Evolutionary conservation across 2,888 invertebrate species (phyloP).

Genomic region (Pterostichus madidus): DNA sequence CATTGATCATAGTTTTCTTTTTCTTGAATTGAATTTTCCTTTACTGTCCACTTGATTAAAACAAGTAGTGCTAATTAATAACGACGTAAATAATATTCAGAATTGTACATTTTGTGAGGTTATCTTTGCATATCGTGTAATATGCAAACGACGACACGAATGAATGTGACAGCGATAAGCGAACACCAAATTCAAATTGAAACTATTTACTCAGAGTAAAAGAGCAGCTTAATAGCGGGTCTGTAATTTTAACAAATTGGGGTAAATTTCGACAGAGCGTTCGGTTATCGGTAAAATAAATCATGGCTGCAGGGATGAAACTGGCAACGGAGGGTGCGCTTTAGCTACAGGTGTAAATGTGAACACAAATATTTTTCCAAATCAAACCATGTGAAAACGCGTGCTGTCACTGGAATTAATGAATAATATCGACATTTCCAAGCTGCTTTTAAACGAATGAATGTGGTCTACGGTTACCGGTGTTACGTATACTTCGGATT

Average conservation of each 20-base stretch:
- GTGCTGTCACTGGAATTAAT: conserved; percentile 12
- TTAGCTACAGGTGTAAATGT: conserved; percentile 33
- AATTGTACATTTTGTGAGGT: neutral
- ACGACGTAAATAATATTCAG: too few species aligned
- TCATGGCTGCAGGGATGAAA: conserved; percentile 17
- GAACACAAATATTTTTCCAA: conserved; percentile 45
- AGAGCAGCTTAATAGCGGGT: conserved; percentile 25
- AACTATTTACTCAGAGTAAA: conserved; percentile 31
- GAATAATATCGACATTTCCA: conserved; percentile 21
- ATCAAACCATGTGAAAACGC: conserved; percentile 31
- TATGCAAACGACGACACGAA: neutral
- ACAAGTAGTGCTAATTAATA: too few species aligned
- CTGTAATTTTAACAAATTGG: conserved; percentile 39
- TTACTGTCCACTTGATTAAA: too few species aligned
- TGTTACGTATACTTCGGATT: too few species aligned
- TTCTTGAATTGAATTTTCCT: too few species aligned
- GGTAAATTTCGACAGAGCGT: conserved; percentile 31
- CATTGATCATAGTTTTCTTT: too few species aligned
- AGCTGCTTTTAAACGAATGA: neutral
- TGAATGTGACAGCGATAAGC: neutral
- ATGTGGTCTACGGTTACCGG: too few species aligned
- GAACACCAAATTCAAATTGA: neutral
- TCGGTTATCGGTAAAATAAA: conserved; percentile 39
- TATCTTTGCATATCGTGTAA: neutral
- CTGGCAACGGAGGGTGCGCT: neutral